phyloP scores from a whole-genome alignment of 92 coral and sea anemone species.

The Palythoa grandis region DNA sequence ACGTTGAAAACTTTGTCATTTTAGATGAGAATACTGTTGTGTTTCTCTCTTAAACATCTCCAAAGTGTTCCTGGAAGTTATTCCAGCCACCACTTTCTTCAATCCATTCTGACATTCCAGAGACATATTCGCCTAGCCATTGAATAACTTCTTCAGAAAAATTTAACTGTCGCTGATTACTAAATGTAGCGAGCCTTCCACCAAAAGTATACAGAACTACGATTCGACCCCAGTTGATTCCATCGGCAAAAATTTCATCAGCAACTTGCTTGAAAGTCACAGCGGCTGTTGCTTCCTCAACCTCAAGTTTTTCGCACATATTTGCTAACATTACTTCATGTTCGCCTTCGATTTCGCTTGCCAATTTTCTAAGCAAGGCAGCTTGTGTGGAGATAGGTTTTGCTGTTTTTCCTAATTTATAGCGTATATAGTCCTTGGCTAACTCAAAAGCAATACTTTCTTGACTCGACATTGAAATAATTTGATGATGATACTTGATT shows the following conservation, averaged over 20 bases:
- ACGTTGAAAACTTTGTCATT: no score
- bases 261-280: conserved; percentile 68
- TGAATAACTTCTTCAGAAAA: no score
- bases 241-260: conserved; percentile 73
- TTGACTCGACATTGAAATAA: conserved; percentile 3
- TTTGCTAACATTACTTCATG: conserved; percentile 72
- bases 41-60: no score
- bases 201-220: no score
- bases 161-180: no score
- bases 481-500: background rate
- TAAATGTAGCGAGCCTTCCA: no score
- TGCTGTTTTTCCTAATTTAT: conserved; percentile 66
- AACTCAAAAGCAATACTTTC: conserved; percentile 68
- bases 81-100: no score
- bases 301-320: conserved; percentile 67
- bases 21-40: no score
- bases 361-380: conserved; percentile 64
- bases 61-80: no score
- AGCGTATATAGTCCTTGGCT: conserved; percentile 72
- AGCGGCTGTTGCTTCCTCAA: conserved; percentile 51
- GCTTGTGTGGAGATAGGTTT: conserved; percentile 59
- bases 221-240: conserved; percentile 84
- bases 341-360: conserved; percentile 68
- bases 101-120: no score
- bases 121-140: no score